Base-by-base conservation (phyloP, 37 sponge, comb jelly and placozoan species). In the Spongilla lacustris region DNA sequence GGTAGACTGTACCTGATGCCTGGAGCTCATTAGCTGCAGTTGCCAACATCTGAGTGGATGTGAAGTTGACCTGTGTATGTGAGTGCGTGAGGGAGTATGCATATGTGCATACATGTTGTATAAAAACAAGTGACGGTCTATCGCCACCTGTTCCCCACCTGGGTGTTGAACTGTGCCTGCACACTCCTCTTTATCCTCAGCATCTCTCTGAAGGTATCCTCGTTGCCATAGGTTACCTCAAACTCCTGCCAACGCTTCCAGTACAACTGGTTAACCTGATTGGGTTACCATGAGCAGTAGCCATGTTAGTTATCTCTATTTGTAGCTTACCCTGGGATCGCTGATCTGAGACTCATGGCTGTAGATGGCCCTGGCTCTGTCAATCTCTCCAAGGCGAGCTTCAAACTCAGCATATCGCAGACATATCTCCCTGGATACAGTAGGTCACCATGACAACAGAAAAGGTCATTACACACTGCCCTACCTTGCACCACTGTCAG, bases 181-280 rank as follows among this genome's bases (percentile, higher is more conserved):
- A 98, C 91, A 50, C 99, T 98, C 24, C 99, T 93, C 83, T 98
- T 98, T 34, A 98, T 97, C 14, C 99, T 88, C 79, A 98, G 90
- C 99, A 98, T 97, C 84, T 98, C 99, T 38, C 97, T 84, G 79
- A 97, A 98, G 26, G 99, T 97, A 79, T 98, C 99, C 88, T 98
- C 99, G 74, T 97, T 98, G 49, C 99, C 99, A 85, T 98, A 94
- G 69, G 80, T 81, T 49, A 98, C 97, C 74, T 98, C 99, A 92
- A 97, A 98, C 79, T 91, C 95, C 72, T 98, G 96, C 99, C 99
- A 98, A 22, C 88, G 86, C 91, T 96, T 92, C 96, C 96, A 98
- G 75, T 87, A 98, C 14, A 84, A 82, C 82, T 91, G 85, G 46
- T 74, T 31, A 24, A 80, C 89, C 96, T 94, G 79, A 24, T 50